Conservation (phyloP, 2,113 vertebrate genomes). For the Ornithorhynchus anatinus region DNA sequence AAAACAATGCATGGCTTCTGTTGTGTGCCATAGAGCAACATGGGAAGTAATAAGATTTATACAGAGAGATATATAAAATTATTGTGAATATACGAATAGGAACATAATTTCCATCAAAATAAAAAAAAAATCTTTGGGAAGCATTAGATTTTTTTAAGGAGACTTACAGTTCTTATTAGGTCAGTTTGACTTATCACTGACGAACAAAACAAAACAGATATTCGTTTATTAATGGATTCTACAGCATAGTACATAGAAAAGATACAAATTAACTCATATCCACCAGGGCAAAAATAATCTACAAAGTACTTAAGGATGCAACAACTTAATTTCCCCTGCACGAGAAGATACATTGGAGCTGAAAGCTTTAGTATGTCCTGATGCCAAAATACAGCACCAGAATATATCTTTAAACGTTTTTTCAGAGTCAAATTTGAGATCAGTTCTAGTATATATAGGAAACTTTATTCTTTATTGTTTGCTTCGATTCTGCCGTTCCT, state of each 20-base stretch:
- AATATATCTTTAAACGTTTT: conserved; percentile 58
- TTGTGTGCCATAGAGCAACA: conserved; percentile 11
- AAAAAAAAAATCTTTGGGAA: conserved; percentile 61
- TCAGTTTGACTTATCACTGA: conserved; percentile 63
- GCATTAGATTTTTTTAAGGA: conserved; percentile 45
- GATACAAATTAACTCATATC: conserved; percentile 72
- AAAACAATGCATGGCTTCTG: conserved; percentile 2
- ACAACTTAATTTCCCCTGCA: conserved; percentile 84
- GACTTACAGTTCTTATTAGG: conserved; percentile 46
- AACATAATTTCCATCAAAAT: conserved; percentile 61
- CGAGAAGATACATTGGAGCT: conserved; percentile 76
- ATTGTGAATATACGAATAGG: conserved; percentile 34
- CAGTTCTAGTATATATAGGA: conserved; percentile 79
- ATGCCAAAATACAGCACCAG: conserved; percentile 80
- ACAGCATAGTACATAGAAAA: conserved; percentile 73
- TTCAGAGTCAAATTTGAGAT: conserved; percentile 65
- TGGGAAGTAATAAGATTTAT: conserved; percentile 22
- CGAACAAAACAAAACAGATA: conserved; percentile 64
- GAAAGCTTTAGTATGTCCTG: conserved; percentile 79
- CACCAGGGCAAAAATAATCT: conserved; percentile 69
- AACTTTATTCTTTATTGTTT: conserved; percentile 86
- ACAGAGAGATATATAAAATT: conserved; percentile 30
- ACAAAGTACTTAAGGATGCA: conserved; percentile 76
- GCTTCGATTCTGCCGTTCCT: conserved; percentile 93
- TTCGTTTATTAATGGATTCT: conserved; percentile 80